Evolutionary conservation across 2,888 invertebrate genomes (phyloP).

Genomic region (Ormyrus rosae): DNA sequence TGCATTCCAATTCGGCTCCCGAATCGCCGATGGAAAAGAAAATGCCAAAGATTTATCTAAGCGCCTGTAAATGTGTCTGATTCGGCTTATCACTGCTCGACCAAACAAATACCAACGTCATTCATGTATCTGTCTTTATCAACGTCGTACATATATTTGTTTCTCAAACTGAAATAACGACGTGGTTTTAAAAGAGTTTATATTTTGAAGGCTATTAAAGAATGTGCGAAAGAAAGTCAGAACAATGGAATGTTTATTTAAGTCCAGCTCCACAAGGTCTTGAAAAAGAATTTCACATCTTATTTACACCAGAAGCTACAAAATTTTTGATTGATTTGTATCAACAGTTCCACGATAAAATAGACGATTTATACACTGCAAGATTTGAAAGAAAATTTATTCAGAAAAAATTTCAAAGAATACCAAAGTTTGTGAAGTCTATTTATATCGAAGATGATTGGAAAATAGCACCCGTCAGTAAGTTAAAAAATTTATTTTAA

Average conservation of each 20-base stretch:
- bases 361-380: conserved; percentile 76
- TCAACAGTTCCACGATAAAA: conserved; percentile 76
- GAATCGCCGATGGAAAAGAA: conserved; percentile 94
- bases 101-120: too few species aligned
- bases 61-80: conserved; percentile 61
- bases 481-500: conserved; percentile 54
- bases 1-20: conserved; percentile 97
- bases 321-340: conserved; percentile 79
- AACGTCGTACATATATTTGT: too few species aligned
- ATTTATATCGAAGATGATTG: conserved; percentile 77
- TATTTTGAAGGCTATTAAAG: neutral
- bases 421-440: conserved; percentile 76
- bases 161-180: too few species aligned
- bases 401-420: conserved; percentile 66
- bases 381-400: conserved; percentile 74
- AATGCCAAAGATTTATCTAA: conserved; percentile 87
- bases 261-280: conserved; percentile 78
- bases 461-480: conserved; percentile 80
- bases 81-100: conserved; percentile 1
- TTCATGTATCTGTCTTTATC: too few species aligned
- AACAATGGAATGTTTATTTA: conserved; percentile 69
- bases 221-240: conserved; percentile 17
- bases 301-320: conserved; percentile 79
- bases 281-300: conserved; percentile 77
- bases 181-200: too few species aligned